Base-by-base conservation (phyloP, 2,888 invertebrate genomes). In the Allygus modestus region DNA sequence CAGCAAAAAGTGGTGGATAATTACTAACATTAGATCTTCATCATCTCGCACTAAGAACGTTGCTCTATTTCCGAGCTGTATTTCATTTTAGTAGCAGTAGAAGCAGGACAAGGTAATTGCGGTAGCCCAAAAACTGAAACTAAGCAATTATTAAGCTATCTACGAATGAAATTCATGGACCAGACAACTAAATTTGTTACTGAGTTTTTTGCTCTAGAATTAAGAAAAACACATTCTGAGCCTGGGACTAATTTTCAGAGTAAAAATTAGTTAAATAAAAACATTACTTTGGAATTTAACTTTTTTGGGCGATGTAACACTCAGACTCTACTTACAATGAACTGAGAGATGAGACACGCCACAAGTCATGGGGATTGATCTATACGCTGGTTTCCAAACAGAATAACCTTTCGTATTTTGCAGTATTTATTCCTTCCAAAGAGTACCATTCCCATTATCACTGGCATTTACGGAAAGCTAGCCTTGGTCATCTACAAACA, bases 401-500 rank as follows among this genome's bases (percentile, higher is more conserved):
- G 46, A 46, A 15, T 46, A 1, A 15, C n/a, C 17, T 46, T 46
- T 46, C 46, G 15, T 15, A 17, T 46, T 46, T 46, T 46, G 46
- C 46, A 46, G 2, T 15, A 15, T 46, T 46, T 17, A 46, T 46
- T 46, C 46, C 23, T 7, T 20, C 20, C 23, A 5, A 46, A 9
- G 28, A 15, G 65, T 4, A 65, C 15, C 5, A 28, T 65, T 65
- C 17, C 65, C 28, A 65, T 65, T 65, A 65, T 65, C 65, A 65
- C 28, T 15, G 65, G 12, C 65, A 65, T 65, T 65, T 65, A 65
- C 28, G 65, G 31, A 28, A 65, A 65, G 28, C 28, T 17, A 0
- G 31, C 28, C 65, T 15, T 31, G 15, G 65, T 15, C 65, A 31
- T 65, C 65, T 65, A 65, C 65, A 65, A 65, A 65, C 65, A 65